Conservation (phyloP, 2,113 vertebrate species). For the Lanius ludovicianus region DNA sequence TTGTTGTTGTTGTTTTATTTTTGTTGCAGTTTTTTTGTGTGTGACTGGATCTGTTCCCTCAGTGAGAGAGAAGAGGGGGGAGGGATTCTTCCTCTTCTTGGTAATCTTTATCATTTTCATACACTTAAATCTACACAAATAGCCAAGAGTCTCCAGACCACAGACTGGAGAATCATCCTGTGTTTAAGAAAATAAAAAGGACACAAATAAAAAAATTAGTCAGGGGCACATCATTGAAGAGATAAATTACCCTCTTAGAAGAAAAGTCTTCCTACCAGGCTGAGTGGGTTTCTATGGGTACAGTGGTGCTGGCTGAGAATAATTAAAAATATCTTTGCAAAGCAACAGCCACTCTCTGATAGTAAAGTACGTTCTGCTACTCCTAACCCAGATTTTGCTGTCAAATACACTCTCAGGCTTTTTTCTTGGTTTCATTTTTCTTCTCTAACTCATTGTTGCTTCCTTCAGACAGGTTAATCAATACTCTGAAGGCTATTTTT, state of each 20-base stretch:
- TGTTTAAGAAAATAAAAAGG: neutral
- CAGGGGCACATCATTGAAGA: neutral
- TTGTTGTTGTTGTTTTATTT: neutral
- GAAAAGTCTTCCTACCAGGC: neutral
- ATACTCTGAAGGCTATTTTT: constrained; percentile 11
- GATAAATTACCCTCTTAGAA: neutral
- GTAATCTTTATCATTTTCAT: neutral
- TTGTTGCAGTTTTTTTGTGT: neutral
- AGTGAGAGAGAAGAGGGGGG: neutral
- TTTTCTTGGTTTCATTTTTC: constrained; percentile 17
- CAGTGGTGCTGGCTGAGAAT: neutral
- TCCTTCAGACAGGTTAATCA: constrained; percentile 14
- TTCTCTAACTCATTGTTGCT: neutral
- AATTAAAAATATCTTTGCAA: neutral
- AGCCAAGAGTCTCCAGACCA: neutral
- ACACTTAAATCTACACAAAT: neutral
- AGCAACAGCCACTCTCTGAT: neutral
- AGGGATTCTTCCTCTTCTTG: neutral
- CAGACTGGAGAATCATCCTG: neutral
- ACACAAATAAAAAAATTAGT: neutral
- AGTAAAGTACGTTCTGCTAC: neutral
- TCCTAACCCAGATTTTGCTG: neutral
- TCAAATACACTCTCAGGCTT: neutral
- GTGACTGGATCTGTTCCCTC: neutral
- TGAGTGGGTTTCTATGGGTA: neutral